A percentile compares a stretch with the other conserved stretches of the same genome.
phyloP scores from a whole-genome alignment of 2,888 invertebrate species.

The Itoplectis maculator region DNA sequence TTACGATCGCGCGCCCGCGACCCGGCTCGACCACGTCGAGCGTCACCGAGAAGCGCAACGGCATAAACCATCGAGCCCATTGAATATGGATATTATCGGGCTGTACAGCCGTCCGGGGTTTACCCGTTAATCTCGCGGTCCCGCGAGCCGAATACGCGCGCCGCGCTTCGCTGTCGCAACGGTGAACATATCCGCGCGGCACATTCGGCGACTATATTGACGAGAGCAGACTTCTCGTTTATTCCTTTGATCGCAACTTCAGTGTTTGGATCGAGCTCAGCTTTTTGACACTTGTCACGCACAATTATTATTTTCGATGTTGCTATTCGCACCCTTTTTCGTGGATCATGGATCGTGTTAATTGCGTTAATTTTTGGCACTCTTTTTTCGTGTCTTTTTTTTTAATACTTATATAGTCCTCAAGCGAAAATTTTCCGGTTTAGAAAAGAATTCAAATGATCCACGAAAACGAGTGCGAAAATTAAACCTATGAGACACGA shows the following conservation, averaged over 20 bases:
- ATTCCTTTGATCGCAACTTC: conserved; percentile 32
- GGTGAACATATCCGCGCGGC: no score
- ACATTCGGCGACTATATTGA: no score
- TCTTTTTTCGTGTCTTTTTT: no score
- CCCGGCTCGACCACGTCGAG: conserved; percentile 40
- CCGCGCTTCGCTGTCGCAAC: background rate
- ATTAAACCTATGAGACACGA: no score
- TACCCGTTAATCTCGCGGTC: conserved; percentile 66
- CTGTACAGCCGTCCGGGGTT: conserved; percentile 63
- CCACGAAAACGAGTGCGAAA: no score
- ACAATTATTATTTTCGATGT: background rate
- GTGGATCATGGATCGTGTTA: no score
- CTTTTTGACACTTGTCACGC: background rate
- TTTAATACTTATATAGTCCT: no score
- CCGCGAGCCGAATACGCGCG: conserved; percentile 47
- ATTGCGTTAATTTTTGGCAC: no score
- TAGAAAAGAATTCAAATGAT: no score
- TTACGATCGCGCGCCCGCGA: conserved; percentile 72
- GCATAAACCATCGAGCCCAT: conserved; percentile 74
- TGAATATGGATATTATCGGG: conserved; percentile 77
- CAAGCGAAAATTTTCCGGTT: no score
- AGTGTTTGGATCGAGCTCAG: background rate
- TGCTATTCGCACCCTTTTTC: no score
- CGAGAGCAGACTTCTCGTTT: conserved; percentile 24
- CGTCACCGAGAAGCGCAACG: conserved; percentile 65